Evolutionary conservation across 2,888 invertebrate species (phyloP).

Genomic region (Nomada fucata): DNA sequence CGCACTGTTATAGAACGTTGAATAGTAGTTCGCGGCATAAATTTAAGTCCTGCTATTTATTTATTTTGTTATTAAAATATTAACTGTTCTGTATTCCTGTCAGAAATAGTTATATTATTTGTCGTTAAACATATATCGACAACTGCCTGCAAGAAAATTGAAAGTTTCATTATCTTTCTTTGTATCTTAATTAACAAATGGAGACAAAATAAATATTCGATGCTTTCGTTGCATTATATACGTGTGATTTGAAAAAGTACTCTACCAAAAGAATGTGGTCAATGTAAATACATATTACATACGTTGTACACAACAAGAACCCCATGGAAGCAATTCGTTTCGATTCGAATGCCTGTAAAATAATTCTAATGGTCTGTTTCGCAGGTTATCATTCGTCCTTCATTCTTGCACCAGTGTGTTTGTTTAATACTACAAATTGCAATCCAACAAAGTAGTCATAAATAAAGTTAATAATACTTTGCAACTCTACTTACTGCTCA

Average conservation of each 20-base stretch:
- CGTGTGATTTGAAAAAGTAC: not conserved
- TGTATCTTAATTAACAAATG: not conserved
- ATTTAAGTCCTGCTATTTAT: too few species aligned
- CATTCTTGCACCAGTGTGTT: too few species aligned
- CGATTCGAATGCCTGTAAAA: not conserved
- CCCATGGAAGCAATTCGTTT: not conserved
- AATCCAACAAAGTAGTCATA: not conserved
- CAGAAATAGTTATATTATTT: too few species aligned
- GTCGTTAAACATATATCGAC: too few species aligned
- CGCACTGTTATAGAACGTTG: not conserved
- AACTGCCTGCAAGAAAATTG: too few species aligned
- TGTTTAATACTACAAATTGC: conserved; percentile 3
- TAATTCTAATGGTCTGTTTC: not conserved
- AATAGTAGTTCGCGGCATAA: not conserved
- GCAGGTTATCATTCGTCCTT: not conserved
- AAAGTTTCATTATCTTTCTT: too few species aligned
- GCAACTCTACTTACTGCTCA: too few species aligned
- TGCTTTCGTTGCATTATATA: too few species aligned
- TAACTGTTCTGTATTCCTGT: too few species aligned
- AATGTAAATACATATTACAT: conserved; percentile 6
- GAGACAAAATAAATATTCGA: not conserved
- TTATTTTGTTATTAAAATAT: too few species aligned
- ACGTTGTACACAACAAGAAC: not conserved
- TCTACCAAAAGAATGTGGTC: not conserved
- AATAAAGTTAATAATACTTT: not conserved